Base-by-base conservation (phyloP, 2,113 vertebrate species). In the Crotalus tigris region DNA sequence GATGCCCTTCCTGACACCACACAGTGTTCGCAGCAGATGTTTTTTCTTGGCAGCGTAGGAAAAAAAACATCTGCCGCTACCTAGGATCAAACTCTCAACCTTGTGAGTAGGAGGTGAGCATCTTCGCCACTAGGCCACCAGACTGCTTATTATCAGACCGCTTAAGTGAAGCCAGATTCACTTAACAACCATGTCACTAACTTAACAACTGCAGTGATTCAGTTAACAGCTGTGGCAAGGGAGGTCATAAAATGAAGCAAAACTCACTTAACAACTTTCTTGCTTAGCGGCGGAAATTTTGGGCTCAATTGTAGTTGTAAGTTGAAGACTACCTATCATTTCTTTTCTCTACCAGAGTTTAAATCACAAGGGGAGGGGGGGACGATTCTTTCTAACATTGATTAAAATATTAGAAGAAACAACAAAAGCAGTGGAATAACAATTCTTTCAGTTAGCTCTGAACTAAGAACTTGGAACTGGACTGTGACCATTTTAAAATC, bases 321-420 rank as follows among this genome's bases (percentile, higher is more conserved):
- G 1, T 69, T 69, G 64, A 69, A 69, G 26, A 69, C 29, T 33
- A 69, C 15, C 29, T 17, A 13, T 69, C 89, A 91, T 94, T 33
- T 88, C 75, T 17, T 12, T 93, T 90, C 49, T 87, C 57, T 90
- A 29, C 90, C 81, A 49, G 5, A 75, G 44, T 54, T 92, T 69
- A 94, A 95, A 93, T 0, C 11, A 6, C 64, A 69, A 13, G 5
- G 13, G 29, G 13, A 4, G 29, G 0, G 11, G 61, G 4, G 4
- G 59, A 26, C 49, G 8, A 2, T 39, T 33, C 23, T 91, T 92
- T 94, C 58, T 21, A 58, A 8, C 19, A 94, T 92, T 95, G 93
- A 96, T 95, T 93, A 95, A 95, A 96, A 93, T 61, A 87, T 92
- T 86, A 91, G n/a, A 53, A 81, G 51, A 88, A 81, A 51, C 58